Conservation (phyloP, 2,888 invertebrate genomes). For the Sinotaia quadrata region DNA sequence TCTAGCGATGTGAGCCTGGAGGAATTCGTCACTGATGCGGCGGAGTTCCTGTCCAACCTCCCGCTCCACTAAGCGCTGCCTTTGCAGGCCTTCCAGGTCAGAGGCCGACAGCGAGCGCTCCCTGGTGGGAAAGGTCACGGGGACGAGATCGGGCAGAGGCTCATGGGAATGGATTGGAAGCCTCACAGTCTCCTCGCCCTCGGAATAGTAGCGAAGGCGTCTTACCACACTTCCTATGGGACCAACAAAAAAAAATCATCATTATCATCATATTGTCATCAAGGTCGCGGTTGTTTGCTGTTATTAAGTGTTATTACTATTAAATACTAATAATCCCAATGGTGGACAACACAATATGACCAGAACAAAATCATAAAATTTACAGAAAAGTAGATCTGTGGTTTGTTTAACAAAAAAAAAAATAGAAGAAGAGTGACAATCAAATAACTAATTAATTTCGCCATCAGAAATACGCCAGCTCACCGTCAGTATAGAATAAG, state of each 20-base stretch:
- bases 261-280: too few relatives aligned
- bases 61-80: slow-evolving; percentile 45
- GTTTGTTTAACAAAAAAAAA: too few relatives aligned
- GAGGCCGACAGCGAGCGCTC: slow-evolving; percentile 59
- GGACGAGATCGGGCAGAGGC: slow-evolving; percentile 60
- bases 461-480: too few relatives aligned
- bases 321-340: too few relatives aligned
- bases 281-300: too few relatives aligned
- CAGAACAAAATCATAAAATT: too few relatives aligned
- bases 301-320: too few relatives aligned
- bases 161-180: neutral
- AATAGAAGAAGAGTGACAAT: too few relatives aligned
- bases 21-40: slow-evolving; percentile 63
- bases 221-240: slow-evolving; percentile 32
- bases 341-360: too few relatives aligned
- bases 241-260: neutral
- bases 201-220: slow-evolving; percentile 41
- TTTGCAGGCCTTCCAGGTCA: slow-evolving; percentile 47
- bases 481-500: too few relatives aligned
- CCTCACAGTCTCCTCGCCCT: slow-evolving; percentile 18
- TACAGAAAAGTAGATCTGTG: too few relatives aligned
- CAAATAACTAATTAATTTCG: too few relatives aligned
- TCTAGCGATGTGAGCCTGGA: slow-evolving; percentile 40
- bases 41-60: slow-evolving; percentile 60
- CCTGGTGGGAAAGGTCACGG: slow-evolving; percentile 37